Evolutionary conservation across 2,888 invertebrate species (phyloP).

Genomic region (Heteromurus nitidus): DNA sequence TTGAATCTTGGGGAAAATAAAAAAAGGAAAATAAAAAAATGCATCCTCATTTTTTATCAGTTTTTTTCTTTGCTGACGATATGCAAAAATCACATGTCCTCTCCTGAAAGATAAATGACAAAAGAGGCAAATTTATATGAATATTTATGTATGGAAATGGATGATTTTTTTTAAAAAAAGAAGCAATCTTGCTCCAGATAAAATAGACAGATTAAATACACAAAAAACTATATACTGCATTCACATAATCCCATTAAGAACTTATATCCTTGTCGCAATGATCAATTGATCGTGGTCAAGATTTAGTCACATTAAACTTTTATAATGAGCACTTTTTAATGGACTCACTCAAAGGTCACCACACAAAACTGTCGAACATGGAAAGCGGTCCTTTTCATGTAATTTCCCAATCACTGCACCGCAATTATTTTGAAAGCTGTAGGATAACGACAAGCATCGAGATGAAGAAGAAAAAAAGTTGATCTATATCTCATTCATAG

Average conservation of each 20-base stretch:
- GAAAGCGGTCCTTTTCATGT: constrained; percentile 8
- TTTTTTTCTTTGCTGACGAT: neutral
- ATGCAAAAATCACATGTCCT: neutral
- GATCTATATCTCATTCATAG: constrained; percentile 40
- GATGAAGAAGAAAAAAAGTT: no score
- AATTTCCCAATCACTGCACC: constrained; percentile 43
- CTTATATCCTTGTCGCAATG: neutral
- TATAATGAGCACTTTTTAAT: constrained; percentile 55
- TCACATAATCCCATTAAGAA: neutral
- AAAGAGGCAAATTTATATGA: neutral
- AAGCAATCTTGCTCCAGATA: no score
- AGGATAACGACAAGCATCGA: no score
- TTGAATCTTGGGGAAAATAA: no score
- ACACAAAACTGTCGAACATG: neutral
- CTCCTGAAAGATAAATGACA: neutral
- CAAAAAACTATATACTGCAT: neutral
- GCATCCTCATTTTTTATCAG: no score
- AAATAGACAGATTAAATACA: no score
- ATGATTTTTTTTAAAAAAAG: neutral
- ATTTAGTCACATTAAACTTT: constrained; percentile 48
- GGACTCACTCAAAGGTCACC: constrained; percentile 27
- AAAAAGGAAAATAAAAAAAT: no score
- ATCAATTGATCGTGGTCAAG: constrained; percentile 7
- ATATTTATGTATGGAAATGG: neutral
- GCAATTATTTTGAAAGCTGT: constrained; percentile 43